Evolutionary conservation across 2,797 vertebrate genomes (phyloP), one percentile per base, ranked within the genome.

Genomic region (Coregonus ussuriensis): DNA sequence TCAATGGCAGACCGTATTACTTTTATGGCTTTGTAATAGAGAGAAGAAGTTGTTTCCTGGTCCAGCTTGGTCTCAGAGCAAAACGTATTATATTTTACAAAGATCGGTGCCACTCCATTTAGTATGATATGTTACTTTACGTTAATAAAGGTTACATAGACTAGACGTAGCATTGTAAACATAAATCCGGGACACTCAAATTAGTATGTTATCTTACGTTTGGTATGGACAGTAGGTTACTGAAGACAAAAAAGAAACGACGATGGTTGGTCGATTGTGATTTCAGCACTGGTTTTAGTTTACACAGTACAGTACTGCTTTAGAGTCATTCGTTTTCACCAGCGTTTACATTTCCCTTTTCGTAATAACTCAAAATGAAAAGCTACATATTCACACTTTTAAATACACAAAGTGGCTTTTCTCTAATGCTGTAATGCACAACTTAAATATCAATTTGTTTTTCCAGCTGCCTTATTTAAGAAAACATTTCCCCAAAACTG

Each of bases 401-500:
- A 66, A 52, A 51, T 76, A 72, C 77, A 75, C 76, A 63, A 62
- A 71, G 56, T 52, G 56, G 35, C 18, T 77, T 66, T 79, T 69
- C 65, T 47, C 68, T 75, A 67, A 59, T 74, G 52, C 68, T 52
- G 18, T 69, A 70, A 9, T 63, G 65, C 74, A 37, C 16, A 68
- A 54, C 9, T 70, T 56, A 62, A 75, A 76, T 59, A 31, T 75
- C 25, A 15, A 31, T 77, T 51, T 59, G 31, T 68, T 82, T 75
- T 74, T 35, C 71, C 79, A 74, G 56, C 79, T 16, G 35, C 51
- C 59, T 69, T 52, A 74, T 81, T 52, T 74, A 65, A 69, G 59
- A 74, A 74, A 81, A 78, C n/a, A 9, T 81, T 74, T 84, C 80
- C 53, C 51, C 52, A 74, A 54, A 76, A 79, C 73, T 77, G 72